Base-by-base conservation (phyloP, 1,140 invertebrate species). In the Drosophila bocqueti region DNA sequence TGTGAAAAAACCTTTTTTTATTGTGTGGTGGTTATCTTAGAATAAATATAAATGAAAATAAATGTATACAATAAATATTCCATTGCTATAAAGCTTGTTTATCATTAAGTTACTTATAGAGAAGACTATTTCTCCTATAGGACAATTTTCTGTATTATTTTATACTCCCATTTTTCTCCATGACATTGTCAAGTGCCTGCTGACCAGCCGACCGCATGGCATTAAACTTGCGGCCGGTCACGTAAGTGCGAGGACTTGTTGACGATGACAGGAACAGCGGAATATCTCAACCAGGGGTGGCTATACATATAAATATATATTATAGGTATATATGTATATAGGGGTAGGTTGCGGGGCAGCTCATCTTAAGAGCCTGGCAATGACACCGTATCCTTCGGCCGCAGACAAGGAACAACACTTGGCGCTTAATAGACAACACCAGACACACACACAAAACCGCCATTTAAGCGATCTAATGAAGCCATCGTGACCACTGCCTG, bases 381-480 rank as follows among this genome's bases (percentile, higher is more conserved):
- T 77, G 75, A 52, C 74, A 77, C 57, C 43, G 11, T 36, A 29
- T 40, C 54, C 54, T 40, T 57, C 60, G 29, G 45, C 21, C 47
- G 49, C 38, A 38, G 63, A 42, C 63, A 52, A 21, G 43, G 18
- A 36, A 74, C 68, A 75, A 57, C 74, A 76, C 47, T 77, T 68
- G 73, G 43, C 49, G 75, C 64, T 60, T 77, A 77, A 69, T 69
- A 78, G 74, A 78, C 74, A 73, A 60, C 75, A 46, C 18, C 60
- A 36, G 43, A 24, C 62, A 67, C 61, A 62, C 29, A 31, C 34
- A 67, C 49, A 77, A 45, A 77, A 67, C 57, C 60, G 40, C 64
- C 64, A 78, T 78, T 78, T 69, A 78, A 78, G 61, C 64, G 75
- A 77, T 69, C 49, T 62, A 77, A 78, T 78, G 50, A 62, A 77